Percentiles rank a stretch among this genome's conserved stretches.
Evolutionary conservation across 2,888 invertebrate genomes (phyloP).

Genomic region (Pandemis heparana): DNA sequence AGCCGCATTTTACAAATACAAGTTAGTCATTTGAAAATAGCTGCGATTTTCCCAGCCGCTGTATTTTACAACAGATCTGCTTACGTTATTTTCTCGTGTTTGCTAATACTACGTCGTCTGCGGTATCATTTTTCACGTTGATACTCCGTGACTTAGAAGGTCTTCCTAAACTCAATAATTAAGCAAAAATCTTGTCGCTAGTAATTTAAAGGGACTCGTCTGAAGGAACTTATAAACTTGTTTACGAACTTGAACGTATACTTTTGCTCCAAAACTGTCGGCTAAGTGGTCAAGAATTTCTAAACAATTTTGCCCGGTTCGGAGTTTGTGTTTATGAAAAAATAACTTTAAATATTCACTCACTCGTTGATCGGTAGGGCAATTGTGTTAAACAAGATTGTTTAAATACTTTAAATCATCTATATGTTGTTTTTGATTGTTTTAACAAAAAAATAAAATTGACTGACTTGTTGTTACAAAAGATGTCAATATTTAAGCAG

Average conservation of each 20-base stretch:
- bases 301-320: constrained; percentile 52
- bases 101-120: not conserved
- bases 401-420: not conserved
- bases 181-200: constrained; percentile 56
- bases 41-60: not conserved
- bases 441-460: not conserved
- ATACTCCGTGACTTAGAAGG: constrained; percentile 5
- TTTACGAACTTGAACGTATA: constrained; percentile 51
- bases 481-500: not conserved
- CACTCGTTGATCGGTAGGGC: not conserved
- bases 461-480: not conserved
- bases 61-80: constrained; percentile 3
- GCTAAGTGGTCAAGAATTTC: constrained; percentile 51
- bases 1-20: not conserved
- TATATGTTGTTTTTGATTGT: not conserved
- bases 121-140: constrained; percentile 1
- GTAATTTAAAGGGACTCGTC: constrained; percentile 67
- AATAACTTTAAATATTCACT: not conserved
- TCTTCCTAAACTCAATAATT: constrained; percentile 15
- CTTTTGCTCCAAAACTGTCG: constrained; percentile 45
- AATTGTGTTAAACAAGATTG: not conserved
- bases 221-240: constrained; percentile 58
- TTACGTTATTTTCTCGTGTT: constrained; percentile 10
- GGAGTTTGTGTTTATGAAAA: constrained; percentile 28
- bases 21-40: constrained; percentile 19